Conservation (phyloP, 2,113 vertebrate genomes). For the Periophthalmodon schlosseri region DNA sequence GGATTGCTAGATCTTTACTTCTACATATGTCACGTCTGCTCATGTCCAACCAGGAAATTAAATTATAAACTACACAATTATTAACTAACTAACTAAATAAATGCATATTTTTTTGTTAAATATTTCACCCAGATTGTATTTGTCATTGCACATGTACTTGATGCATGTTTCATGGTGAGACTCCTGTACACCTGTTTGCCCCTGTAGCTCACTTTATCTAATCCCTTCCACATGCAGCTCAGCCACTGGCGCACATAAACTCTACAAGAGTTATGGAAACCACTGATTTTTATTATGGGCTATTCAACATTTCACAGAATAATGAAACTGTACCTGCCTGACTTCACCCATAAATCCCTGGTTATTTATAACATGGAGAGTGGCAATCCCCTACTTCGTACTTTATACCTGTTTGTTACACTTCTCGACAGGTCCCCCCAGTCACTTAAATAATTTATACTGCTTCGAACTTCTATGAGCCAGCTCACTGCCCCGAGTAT, state of each 20-base stretch:
- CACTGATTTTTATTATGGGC: slow-evolving; percentile 17
- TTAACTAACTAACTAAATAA: neutral
- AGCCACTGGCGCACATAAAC: slow-evolving; percentile 10
- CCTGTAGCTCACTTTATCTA: slow-evolving; percentile 4
- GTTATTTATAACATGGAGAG: slow-evolving; percentile 34
- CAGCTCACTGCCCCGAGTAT: slow-evolving; percentile 13
- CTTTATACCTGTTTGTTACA: slow-evolving; percentile 28
- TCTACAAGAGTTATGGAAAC: slow-evolving; percentile 5
- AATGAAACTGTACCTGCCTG: slow-evolving; percentile 13
- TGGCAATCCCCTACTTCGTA: slow-evolving; percentile 20
- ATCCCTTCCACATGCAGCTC: slow-evolving; percentile 7
- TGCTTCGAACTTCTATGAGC: slow-evolving; percentile 38
- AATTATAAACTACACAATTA: neutral
- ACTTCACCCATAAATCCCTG: slow-evolving; percentile 37
- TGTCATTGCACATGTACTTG: slow-evolving; percentile 29
- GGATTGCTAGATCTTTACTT: too few species aligned
- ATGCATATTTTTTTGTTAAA: neutral
- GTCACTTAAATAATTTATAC: slow-evolving; percentile 45
- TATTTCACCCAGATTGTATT: slow-evolving; percentile 23
- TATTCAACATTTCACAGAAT: neutral
- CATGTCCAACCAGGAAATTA: too few species aligned
- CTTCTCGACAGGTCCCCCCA: slow-evolving; percentile 35
- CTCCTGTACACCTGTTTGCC: neutral
- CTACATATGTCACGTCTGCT: too few species aligned
- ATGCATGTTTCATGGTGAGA: slow-evolving; percentile 5